These are phyloP conservation scores for Dasypus novemcinctus DNA, from an alignment of 2,113 vertebrate species.

Conservation along the genomic window DNA sequence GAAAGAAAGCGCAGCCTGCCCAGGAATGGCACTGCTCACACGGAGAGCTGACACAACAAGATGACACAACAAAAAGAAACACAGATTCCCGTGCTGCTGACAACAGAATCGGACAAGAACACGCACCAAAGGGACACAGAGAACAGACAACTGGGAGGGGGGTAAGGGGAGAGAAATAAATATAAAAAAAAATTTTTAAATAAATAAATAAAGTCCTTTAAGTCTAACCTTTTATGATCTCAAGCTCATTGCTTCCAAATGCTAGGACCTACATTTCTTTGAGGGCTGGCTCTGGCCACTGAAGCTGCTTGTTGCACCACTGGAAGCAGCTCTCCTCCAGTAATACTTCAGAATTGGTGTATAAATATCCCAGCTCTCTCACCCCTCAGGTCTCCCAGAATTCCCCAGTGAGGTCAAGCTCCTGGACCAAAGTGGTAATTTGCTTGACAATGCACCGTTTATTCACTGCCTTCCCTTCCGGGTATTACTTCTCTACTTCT, in stretches of 20 bases:
- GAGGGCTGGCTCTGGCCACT: not conserved
- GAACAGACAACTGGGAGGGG: too few species aligned
- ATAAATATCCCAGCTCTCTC: not conserved
- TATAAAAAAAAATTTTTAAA: too few species aligned
- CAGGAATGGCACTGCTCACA: too few species aligned
- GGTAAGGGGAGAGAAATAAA: too few species aligned
- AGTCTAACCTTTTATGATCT: conserved; percentile 3
- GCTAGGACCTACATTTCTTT: not conserved
- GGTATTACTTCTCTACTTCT: not conserved
- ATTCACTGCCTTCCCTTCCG: not conserved
- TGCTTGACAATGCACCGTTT: not conserved
- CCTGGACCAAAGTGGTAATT: not conserved
- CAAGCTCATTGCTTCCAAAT: not conserved
- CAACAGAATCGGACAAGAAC: too few species aligned
- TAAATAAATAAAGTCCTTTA: not conserved
- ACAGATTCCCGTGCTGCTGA: too few species aligned
- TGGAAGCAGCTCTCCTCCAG: not conserved
- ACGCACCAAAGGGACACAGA: too few species aligned
- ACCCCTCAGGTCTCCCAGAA: not conserved
- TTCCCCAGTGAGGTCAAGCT: conserved; percentile 11
- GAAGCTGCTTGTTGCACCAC: not conserved
- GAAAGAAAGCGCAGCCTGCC: too few species aligned
- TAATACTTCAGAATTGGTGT: not conserved
- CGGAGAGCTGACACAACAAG: too few species aligned
- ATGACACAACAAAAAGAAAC: too few species aligned